Percentiles rank a stretch among this genome's conserved stretches.
Evolutionary conservation across 2,797 vertebrate species (phyloP).

Genomic region (Chelonia mydas): DNA sequence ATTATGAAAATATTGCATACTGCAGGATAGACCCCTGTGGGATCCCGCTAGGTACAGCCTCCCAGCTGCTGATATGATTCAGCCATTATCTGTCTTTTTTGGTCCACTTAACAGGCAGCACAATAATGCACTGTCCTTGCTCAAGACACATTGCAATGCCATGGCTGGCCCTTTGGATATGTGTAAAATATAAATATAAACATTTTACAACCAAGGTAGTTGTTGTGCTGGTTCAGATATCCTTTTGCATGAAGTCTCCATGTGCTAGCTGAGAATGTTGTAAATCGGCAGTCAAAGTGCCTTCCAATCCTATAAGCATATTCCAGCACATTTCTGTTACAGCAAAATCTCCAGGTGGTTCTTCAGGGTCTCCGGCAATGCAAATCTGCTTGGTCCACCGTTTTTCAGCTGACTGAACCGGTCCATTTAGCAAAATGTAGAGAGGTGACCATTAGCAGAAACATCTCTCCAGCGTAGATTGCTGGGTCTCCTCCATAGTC

Average conservation of each 20-base stretch:
- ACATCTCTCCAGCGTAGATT: background rate
- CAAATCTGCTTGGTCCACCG: background rate
- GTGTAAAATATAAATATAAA: constrained; percentile 31
- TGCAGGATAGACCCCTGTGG: too few relatives aligned
- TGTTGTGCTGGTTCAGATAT: background rate
- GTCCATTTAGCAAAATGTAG: background rate
- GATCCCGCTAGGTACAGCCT: too few relatives aligned
- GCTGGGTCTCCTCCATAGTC: background rate
- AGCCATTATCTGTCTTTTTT: background rate
- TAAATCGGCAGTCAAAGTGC: background rate
- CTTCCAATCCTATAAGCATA: background rate
- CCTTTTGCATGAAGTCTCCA: background rate
- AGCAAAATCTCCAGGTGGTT: background rate
- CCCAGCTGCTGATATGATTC: background rate
- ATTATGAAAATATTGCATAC: too few relatives aligned
- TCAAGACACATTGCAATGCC: background rate
- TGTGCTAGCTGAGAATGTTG: background rate
- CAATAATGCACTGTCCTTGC: background rate
- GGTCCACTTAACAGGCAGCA: background rate
- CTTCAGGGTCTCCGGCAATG: background rate
- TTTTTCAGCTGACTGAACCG: background rate
- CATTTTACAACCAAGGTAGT: constrained; percentile 46
- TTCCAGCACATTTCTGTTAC: too few relatives aligned
- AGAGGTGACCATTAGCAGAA: background rate
- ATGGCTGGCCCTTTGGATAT: background rate